Evolutionary conservation across 1,140 invertebrate species (phyloP), one percentile per base, ranked within the genome.

Genomic region (Copidosoma floridanum): DNA sequence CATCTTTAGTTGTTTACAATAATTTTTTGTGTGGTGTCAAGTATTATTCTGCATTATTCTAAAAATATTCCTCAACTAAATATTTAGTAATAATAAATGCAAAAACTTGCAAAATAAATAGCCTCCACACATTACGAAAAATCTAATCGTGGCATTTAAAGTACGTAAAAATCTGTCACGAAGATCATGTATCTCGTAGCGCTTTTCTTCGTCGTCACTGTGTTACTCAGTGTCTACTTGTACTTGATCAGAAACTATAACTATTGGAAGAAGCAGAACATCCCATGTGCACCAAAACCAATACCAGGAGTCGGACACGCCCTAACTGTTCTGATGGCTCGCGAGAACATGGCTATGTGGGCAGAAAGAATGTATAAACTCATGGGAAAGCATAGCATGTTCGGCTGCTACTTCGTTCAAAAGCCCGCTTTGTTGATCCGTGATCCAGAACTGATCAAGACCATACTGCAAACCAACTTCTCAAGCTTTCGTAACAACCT

Each of bases 261-360:
- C 18, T 81, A 82, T 60, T 85, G 82, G 82, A 53, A 70, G 24
- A 66, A 74, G 3, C 68, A 66, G 56, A 73, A 76, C 2, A 73
- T 84, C 0, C 73, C 75, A 54, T 72, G 73, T 23, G 61, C 72
- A 1, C 68, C 65, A n/a, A 63, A 64, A 35, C 43, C 47, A 3
- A 3, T 65, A 1, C 69, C 69, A 3, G 46, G 68, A 4, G n/a
- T 75, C 5, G 75, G 74, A 16, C 71, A 76, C 37, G 24, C 68
- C 1, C 32, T 47, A n/a, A 41, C 65, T 0, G 12, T 69, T 6
- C 11, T 72, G 0, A 37, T 48, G 0, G 7, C 61, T 14, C 56
- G 23, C 7, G 43, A 14, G n/a, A 65, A 44, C 18, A 23, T 71
- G 0, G 14, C 37, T 0, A 21, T 62, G 7, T 1, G 69, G 1